A percentile compares a stretch with the other conserved stretches of the same genome.
These are phyloP conservation scores for Neopipo cinnamomea DNA, from an alignment of 2,113 vertebrate species.

Conservation along the genomic window DNA sequence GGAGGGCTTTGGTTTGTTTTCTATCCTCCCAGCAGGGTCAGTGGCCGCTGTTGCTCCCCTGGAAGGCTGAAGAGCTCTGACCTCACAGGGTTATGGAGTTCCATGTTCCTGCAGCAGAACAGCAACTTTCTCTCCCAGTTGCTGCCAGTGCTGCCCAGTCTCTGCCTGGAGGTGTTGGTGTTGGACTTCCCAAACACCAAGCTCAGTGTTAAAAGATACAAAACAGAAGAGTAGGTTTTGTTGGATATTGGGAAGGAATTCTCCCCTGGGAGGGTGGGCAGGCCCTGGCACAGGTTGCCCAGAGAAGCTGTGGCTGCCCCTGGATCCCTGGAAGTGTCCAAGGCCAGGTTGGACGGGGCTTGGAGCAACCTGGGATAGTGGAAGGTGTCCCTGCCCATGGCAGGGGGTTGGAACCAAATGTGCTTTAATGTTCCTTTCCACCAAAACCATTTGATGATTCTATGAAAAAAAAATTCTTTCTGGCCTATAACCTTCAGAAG, in stretches of 20 bases:
- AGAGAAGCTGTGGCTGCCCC: not conserved
- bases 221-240: not conserved
- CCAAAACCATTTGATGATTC: not conserved
- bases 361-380: not conserved
- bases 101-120: not conserved
- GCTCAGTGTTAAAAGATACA: not conserved
- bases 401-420: not conserved
- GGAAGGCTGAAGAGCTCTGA: not conserved
- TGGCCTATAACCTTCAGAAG: not conserved
- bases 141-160: not conserved
- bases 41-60: not conserved
- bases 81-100: not conserved
- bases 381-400: not conserved
- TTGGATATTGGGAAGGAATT: not conserved
- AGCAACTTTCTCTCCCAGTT: not conserved
- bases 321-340: not conserved
- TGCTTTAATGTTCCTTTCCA: not conserved
- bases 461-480: not conserved
- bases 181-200: not conserved
- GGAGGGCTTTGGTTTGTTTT: not conserved
- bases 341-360: not conserved
- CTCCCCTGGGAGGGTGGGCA: accelerated
- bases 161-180: not conserved
- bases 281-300: not conserved
- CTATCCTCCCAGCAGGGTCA: not conserved